Evolutionary conservation across 1,140 invertebrate species (phyloP), one percentile per base, ranked within the genome.

Genomic region (Sweltsa coloradensis): DNA sequence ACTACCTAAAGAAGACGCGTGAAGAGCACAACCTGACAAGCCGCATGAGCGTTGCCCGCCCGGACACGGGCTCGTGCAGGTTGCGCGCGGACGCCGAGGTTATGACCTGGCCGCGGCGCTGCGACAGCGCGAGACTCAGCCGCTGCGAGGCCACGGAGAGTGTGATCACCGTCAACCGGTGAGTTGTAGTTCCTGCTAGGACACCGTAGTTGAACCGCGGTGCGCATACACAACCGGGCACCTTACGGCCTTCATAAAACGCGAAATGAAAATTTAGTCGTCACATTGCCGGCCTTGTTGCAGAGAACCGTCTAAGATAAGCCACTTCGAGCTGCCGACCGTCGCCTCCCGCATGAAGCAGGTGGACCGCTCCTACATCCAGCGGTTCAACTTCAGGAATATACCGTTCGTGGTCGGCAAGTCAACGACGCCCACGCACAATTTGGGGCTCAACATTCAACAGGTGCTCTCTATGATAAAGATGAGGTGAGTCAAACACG

Each of bases 331-430:
- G 7, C 1, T 41, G 41, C 71, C 72, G 6, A 75, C 73, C 2
- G 57, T 66, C 18, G 59, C 72, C 16, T 75, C 73, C 2, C 66
- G 63, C 50, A 55, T 71, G 52, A 75, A 73, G 57, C 63, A 64
- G 53, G 65, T 66, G 1, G 58, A 66, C 11, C 63, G 62, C 44
- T 59, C 60, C 3, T 69, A 70, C 48, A 65, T 67, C n/a, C 58
- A 61, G 16, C 61, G 55, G 37, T 69, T 68, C 34, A 66, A 65
- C 50, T 66, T 71, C 41, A 57, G 58, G 43, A 65, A 67, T 34
- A 74, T 75, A 43, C 73, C 73, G 16, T 75, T 75, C 55, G 70
- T 72, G 21, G 66, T 68, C 14, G 69, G 69, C 0, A 73, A 66
- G 36, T 74, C 72, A 0, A 62, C 70, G 6, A 59, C 61, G 11